A percentile compares a stretch with the other conserved stretches of the same genome.
phyloP scores from a whole-genome alignment of 2,113 vertebrate genomes.

The Prionailurus bengalensis region DNA sequence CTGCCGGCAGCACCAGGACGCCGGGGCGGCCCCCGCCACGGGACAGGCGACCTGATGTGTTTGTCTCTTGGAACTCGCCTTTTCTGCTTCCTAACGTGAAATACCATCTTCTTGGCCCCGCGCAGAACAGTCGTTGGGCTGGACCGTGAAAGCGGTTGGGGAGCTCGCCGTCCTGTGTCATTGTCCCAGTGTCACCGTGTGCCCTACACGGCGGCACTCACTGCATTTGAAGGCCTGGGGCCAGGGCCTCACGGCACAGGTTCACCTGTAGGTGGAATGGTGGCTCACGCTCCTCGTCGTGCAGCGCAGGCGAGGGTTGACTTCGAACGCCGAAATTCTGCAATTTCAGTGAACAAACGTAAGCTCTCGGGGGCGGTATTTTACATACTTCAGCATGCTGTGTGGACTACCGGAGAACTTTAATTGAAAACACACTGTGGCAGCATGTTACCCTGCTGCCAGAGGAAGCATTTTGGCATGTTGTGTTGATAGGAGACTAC shows the following conservation, averaged over 20 bases:
- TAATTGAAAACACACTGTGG: neutral
- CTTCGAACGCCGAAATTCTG: neutral
- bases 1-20: neutral
- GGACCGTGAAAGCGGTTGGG: neutral
- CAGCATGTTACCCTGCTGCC: conserved; percentile 28
- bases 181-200: neutral
- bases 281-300: neutral
- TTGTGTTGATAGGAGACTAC: neutral
- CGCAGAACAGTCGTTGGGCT: neutral
- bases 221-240: rapidly evolving
- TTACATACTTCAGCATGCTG: neutral
- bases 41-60: neutral
- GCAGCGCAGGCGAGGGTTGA: too few species aligned
- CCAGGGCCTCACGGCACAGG: rapidly evolving
- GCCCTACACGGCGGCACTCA: too few species aligned
- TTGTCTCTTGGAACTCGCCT: neutral
- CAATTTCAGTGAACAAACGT: neutral
- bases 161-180: rapidly evolving
- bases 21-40: too few species aligned
- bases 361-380: neutral
- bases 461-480: conserved; percentile 12
- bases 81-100: neutral
- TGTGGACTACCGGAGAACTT: neutral
- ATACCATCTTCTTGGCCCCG: neutral
- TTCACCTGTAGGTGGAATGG: too few species aligned